Evolutionary conservation across 2,888 invertebrate species (phyloP).

Genomic region (Diloba caeruleocephala): DNA sequence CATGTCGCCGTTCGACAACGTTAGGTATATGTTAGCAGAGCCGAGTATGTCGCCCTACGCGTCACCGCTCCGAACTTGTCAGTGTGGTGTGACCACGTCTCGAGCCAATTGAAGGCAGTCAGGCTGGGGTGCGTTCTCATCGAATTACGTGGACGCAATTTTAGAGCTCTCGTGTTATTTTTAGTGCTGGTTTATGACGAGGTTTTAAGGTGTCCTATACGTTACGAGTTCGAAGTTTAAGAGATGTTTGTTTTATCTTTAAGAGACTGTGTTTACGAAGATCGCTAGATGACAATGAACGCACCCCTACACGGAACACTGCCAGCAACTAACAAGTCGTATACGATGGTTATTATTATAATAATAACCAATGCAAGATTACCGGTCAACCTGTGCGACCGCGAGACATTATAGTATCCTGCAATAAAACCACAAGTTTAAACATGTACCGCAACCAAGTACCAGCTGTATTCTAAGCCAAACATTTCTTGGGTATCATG

Average conservation of each 20-base stretch:
- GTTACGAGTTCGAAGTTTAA: slow-evolving; percentile 30
- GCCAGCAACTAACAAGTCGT: slow-evolving; percentile 44
- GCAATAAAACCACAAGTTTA: slow-evolving; percentile 63
- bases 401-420: slow-evolving; percentile 48
- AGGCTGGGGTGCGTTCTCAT: slow-evolving; percentile 46
- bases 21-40: slow-evolving; percentile 45
- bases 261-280: slow-evolving; percentile 24
- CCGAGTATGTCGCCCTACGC: slow-evolving; percentile 33
- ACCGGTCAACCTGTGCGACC: slow-evolving; percentile 41
- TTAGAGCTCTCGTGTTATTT: slow-evolving; percentile 38
- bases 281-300: slow-evolving; percentile 40
- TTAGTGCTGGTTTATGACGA: slow-evolving; percentile 38
- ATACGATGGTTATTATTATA: no score
- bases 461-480: slow-evolving; percentile 64
- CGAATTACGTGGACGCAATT: slow-evolving; percentile 42
- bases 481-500: slow-evolving; percentile 63
- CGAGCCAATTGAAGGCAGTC: slow-evolving; percentile 12
- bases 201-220: slow-evolving; percentile 41
- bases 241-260: slow-evolving; percentile 19
- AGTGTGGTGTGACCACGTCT: slow-evolving; percentile 28
- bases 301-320: slow-evolving; percentile 48
- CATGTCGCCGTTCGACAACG: slow-evolving; percentile 71
- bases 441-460: slow-evolving; percentile 68
- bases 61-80: slow-evolving; percentile 22
- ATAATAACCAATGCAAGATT: slow-evolving; percentile 21